These are phyloP conservation scores for Balanococcus diminutus DNA, from an alignment of 2,888 invertebrate genomes.

Conservation along the genomic window DNA sequence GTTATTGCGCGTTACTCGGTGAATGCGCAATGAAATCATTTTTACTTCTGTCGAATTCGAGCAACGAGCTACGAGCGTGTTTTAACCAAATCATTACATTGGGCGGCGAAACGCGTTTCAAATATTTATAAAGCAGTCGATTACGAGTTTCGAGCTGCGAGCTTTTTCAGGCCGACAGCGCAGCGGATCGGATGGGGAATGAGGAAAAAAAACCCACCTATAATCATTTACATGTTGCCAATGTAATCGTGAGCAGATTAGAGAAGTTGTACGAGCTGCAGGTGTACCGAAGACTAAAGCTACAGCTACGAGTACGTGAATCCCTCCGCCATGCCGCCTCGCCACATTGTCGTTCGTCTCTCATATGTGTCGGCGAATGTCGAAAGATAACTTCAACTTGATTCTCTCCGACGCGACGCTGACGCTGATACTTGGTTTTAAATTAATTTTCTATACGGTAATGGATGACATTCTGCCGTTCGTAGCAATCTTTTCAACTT, in stretches of 20 bases:
- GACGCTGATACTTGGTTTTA: neutral
- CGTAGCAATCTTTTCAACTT: neutral
- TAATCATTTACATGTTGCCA: neutral
- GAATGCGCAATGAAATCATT: neutral
- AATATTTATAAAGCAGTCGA: neutral
- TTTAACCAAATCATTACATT: neutral
- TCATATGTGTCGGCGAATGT: neutral
- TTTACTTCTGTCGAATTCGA: neutral
- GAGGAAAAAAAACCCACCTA: neutral
- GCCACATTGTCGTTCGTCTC: no score
- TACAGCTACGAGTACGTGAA: no score
- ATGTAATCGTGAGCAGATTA: neutral
- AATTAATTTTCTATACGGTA: neutral
- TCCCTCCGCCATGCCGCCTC: no score
- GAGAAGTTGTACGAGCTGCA: neutral
- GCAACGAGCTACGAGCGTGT: neutral
- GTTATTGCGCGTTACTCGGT: neutral
- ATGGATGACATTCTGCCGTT: neutral
- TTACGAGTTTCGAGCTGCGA: no score
- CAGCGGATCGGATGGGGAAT: no score
- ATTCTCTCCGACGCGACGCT: no score
- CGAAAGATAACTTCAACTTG: neutral
- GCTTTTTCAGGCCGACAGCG: neutral
- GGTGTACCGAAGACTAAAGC: no score
- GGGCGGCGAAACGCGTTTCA: neutral